Percentiles rank a stretch among this genome's conserved stretches.
Conservation (phyloP, 2,888 invertebrate genomes). For the Microctonus brassicae region DNA sequence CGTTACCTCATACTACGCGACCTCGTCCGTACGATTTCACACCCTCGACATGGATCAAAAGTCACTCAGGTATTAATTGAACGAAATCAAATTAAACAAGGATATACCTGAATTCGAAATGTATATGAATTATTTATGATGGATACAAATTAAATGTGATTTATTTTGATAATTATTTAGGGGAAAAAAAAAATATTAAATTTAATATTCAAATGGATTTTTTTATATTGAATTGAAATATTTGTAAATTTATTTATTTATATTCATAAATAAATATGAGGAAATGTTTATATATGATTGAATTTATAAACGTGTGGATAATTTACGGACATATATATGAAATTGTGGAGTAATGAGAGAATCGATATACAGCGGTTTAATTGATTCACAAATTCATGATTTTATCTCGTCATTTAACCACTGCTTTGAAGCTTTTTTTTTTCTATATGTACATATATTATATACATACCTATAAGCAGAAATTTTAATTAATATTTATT, state of each 20-base stretch:
- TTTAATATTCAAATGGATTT: no score
- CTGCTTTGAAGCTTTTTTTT: conserved; percentile 12
- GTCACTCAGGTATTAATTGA: conserved; percentile 52
- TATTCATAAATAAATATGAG: no score
- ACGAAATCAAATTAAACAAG: neutral
- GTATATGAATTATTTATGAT: neutral
- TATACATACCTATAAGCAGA: no score
- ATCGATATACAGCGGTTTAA: conserved; percentile 47
- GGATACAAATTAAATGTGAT: neutral
- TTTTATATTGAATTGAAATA: no score
- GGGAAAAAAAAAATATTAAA: no score
- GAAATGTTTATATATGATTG: no score
- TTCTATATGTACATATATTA: no score
- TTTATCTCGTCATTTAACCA: conserved; percentile 5
- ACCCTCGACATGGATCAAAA: conserved; percentile 61
- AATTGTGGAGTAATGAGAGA: neutral
- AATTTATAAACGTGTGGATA: neutral
- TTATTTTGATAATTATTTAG: no score
- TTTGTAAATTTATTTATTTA: no score
- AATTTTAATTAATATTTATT: no score
- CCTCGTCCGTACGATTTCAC: conserved; percentile 59
- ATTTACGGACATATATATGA: neutral
- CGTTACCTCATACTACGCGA: conserved; percentile 53
- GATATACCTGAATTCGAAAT: neutral
- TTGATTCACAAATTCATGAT: conserved; percentile 35